Percentiles rank a stretch among this genome's conserved stretches.
phyloP scores from a whole-genome alignment of 2,888 invertebrate genomes.

The Cheilosia vernalis region DNA sequence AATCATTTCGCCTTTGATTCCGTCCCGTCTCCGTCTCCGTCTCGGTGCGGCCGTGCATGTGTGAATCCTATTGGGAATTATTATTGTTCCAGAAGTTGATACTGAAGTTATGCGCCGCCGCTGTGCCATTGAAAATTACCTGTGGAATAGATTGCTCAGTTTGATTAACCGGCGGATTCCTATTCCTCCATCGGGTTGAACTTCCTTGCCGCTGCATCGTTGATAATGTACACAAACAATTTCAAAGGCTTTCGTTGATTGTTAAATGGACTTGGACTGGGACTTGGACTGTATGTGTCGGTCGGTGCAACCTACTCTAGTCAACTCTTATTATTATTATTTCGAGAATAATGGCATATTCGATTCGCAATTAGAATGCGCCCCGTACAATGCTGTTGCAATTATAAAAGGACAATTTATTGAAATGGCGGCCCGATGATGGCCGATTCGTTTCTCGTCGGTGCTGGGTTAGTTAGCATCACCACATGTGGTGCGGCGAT shows the following conservation, averaged over 20 bases:
- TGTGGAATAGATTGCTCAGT: constrained; percentile 71
- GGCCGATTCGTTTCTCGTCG: constrained; percentile 29
- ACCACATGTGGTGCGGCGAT: constrained; percentile 53
- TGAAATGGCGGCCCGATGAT: constrained; percentile 59
- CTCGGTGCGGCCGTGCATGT: constrained; percentile 20
- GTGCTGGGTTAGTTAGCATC: constrained; percentile 13
- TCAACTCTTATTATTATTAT: constrained; percentile 74
- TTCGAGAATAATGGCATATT: constrained; percentile 73
- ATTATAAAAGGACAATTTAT: constrained; percentile 75
- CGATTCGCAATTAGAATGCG: constrained; percentile 74
- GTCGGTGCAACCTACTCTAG: constrained; percentile 61
- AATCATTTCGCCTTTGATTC: constrained; percentile 75
- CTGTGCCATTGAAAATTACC: constrained; percentile 70
- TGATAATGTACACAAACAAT: constrained; percentile 9
- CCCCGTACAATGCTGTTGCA: constrained; percentile 68
- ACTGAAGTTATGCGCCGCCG: constrained; percentile 48
- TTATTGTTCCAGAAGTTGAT: constrained; percentile 63
- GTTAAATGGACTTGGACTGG: constrained; percentile 22
- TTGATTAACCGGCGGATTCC: constrained; percentile 72
- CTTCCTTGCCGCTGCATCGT: constrained; percentile 40
- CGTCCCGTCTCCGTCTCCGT: constrained; percentile 59
- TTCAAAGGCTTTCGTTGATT: constrained; percentile 44
- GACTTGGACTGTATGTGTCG: constrained; percentile 17
- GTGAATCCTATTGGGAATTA: constrained; percentile 71
- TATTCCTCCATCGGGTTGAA: constrained; percentile 60